A percentile compares a stretch with the other conserved stretches of the same genome.
Conservation (phyloP, 2,888 invertebrate species). For the Leptinotarsa tumamoca region DNA sequence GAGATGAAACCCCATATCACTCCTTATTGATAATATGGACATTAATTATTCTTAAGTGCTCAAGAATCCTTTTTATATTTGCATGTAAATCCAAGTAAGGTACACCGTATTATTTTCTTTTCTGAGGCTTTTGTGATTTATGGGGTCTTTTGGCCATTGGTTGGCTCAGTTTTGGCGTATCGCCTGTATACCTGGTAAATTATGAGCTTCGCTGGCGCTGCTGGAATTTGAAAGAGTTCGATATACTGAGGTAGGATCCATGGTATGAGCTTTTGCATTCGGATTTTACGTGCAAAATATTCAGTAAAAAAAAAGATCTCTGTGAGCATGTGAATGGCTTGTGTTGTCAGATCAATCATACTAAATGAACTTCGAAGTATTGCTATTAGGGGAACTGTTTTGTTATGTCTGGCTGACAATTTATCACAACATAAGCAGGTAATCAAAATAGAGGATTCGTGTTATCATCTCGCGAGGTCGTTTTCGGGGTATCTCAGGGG, state of each 20-base stretch:
- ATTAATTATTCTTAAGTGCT: slow-evolving; percentile 42
- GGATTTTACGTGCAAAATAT: too few species aligned
- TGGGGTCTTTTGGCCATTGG: slow-evolving; percentile 27
- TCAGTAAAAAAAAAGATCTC: too few species aligned
- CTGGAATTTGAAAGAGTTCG: neutral
- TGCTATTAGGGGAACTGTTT: too few species aligned
- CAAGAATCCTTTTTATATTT: slow-evolving; percentile 38
- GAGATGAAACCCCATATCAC: slow-evolving; percentile 39
- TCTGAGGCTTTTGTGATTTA: slow-evolving; percentile 39
- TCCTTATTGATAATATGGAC: slow-evolving; percentile 36
- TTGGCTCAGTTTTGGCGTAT: slow-evolving; percentile 20
- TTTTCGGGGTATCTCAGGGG: too few species aligned
- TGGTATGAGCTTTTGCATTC: too few species aligned
- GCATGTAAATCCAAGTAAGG: slow-evolving; percentile 31
- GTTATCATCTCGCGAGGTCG: too few species aligned
- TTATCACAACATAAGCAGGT: too few species aligned
- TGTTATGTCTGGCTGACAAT: too few species aligned
- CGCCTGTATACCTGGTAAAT: slow-evolving; percentile 20
- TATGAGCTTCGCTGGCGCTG: slow-evolving; percentile 2
- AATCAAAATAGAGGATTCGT: too few species aligned
- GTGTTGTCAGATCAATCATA: too few species aligned
- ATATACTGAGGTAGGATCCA: neutral
- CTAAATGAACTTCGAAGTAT: too few species aligned
- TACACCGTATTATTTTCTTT: slow-evolving; percentile 35
- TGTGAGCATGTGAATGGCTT: too few species aligned